Conservation (phyloP, 2,888 invertebrate species). For the Strigamia crassipes region DNA sequence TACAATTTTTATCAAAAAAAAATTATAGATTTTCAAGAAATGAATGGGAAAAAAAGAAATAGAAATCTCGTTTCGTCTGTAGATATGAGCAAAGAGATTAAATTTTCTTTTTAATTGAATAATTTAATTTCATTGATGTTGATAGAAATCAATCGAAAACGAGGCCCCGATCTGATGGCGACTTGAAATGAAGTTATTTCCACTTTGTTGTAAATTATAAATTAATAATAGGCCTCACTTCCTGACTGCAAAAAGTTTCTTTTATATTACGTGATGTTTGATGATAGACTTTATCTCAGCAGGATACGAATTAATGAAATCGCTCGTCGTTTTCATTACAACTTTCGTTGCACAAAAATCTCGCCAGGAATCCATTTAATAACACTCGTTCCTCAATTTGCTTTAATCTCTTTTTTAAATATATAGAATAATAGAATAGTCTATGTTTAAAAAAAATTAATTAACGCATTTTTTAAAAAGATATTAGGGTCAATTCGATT, state of each 20-base stretch:
- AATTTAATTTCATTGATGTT: not conserved
- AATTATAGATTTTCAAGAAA: too few species aligned
- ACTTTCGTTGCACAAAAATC: not conserved
- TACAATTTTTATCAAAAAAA: too few species aligned
- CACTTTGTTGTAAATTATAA: not conserved
- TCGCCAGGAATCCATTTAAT: not conserved
- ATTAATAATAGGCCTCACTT: not conserved
- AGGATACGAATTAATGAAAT: slow-evolving; percentile 22
- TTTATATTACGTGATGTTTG: not conserved
- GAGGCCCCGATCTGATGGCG: not conserved
- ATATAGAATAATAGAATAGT: not conserved
- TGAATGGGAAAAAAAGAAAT: too few species aligned
- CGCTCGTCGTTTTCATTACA: slow-evolving; percentile 20
- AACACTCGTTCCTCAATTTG: not conserved
- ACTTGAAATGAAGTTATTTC: not conserved
- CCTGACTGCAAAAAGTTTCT: not conserved
- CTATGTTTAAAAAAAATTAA: not conserved
- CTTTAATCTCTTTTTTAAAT: not conserved
- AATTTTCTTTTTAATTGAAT: not conserved
- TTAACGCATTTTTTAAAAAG: not conserved
- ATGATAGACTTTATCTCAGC: not conserved
- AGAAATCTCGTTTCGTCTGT: not conserved
- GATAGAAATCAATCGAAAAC: not conserved
- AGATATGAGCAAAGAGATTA: not conserved
- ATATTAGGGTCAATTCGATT: too few species aligned